These are phyloP conservation scores for Aphaenogaster rudis DNA, from an alignment of 1,140 invertebrate genomes.

Conservation along the genomic window DNA sequence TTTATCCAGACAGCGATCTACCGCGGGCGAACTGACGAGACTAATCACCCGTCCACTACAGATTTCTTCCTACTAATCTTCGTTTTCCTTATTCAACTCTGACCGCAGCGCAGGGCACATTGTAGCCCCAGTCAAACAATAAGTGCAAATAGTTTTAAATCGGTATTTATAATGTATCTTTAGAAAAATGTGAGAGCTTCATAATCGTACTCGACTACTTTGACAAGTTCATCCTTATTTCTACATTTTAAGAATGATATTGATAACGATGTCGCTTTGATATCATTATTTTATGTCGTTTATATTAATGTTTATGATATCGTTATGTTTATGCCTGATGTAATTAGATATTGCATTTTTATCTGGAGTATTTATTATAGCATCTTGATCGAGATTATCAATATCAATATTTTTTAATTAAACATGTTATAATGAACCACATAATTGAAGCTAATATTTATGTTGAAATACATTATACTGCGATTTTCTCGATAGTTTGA, in stretches of 20 bases:
- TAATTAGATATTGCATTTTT: not conserved
- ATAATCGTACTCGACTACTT: not conserved
- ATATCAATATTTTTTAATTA: not conserved
- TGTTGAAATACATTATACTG: not conserved
- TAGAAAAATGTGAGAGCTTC: not conserved
- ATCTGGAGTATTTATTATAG: not conserved
- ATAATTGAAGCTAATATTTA: not conserved
- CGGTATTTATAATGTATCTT: not conserved
- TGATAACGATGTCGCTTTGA: not conserved
- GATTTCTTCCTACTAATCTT: slow-evolving; percentile 62
- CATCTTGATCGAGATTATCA: not conserved
- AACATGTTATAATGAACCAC: not conserved
- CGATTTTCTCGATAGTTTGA: not conserved
- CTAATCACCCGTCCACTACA: slow-evolving; percentile 65
- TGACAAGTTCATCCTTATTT: not conserved
- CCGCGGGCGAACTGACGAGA: slow-evolving; percentile 62
- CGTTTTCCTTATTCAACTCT: slow-evolving; percentile 39
- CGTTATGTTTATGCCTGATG: not conserved
- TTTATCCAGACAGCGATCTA: slow-evolving; percentile 64
- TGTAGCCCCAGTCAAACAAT: not conserved
- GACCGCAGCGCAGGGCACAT: not conserved
- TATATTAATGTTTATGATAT: no score
- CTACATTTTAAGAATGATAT: not conserved
- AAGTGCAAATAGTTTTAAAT: not conserved
- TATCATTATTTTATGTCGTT: not conserved